Evolutionary conservation across 2,888 invertebrate genomes (phyloP), one percentile per base, ranked within the genome.

Genomic region (Torymus texanus): DNA sequence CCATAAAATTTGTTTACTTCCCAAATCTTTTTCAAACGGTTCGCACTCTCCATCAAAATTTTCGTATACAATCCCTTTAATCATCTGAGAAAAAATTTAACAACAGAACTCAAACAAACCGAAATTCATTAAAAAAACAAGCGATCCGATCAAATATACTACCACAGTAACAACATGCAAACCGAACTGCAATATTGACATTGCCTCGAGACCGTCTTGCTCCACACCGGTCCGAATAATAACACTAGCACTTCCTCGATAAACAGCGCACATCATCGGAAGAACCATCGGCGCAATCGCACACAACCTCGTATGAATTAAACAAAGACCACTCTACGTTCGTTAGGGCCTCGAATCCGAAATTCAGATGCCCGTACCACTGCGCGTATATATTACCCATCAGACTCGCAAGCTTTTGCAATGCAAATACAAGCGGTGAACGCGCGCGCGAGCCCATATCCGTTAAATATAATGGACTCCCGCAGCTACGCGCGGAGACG

Each of bases 381-480:
- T 18, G 65, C 18, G 66, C 21, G 2, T 21, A 24, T 62, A 53
- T 61, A 51, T 58, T 67, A 75, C 75, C 72, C 74, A 75, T 59
- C 55, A 74, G 21, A 21, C 21, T 21, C 21, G 21, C 76, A 70
- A 70, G 85, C 85, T 86, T 87, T 87, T 87, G 85, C 87, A 88
- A 86, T 88, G 86, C 88, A 87, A 87, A 88, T 88, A 80, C 51
- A 51, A 18, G 71, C 79, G 62, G 74, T 81, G 80, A 2, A 11
- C 24, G 62, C 41, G 10, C 11, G 13, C 24, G 24, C 18, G 24
- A 21, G 24, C 18, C 62, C 72, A 24, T 62, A 14, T 16, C 66
- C 58, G 75, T 75, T 67, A 67, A 75, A 75, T 75, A 75, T 67
- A 76, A 63, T 56, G 70, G 63, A 63, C 58, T 29, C 51, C 53